A percentile compares a stretch with the other conserved stretches of the same genome.
Evolutionary conservation across 1,140 invertebrate species (phyloP).

Genomic region (Uloborus diversus): DNA sequence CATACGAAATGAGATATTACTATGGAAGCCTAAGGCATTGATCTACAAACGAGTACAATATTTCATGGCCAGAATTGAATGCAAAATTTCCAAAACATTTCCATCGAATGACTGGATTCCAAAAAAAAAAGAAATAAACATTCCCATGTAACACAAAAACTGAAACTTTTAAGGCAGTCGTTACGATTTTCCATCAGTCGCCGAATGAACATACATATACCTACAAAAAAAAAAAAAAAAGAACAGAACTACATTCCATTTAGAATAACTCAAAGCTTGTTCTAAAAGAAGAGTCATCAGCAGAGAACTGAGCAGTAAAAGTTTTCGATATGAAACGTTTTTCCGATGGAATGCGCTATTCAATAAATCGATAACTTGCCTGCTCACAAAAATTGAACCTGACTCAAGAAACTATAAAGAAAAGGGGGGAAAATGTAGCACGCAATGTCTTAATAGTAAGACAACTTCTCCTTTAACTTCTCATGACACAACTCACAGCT

Average conservation of each 20-base stretch:
- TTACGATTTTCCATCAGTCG: slow-evolving; percentile 30
- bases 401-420: slow-evolving; percentile 33
- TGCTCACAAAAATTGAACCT: slow-evolving; percentile 53
- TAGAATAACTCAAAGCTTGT: slow-evolving; percentile 45
- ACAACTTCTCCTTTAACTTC: slow-evolving; percentile 52
- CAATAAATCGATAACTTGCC: slow-evolving; percentile 52
- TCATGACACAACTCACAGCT: slow-evolving; percentile 32
- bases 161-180: no score
- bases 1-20: no score
- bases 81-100: no score
- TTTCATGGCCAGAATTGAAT: no score
- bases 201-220: slow-evolving; percentile 15
- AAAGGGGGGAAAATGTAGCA: slow-evolving; percentile 19
- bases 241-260: slow-evolving; percentile 31
- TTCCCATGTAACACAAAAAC: no score
- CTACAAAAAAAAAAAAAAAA: no score
- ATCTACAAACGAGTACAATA: no score
- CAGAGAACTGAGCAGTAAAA: slow-evolving; percentile 49
- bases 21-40: no score
- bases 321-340: slow-evolving; percentile 50
- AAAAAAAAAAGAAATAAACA: no score
- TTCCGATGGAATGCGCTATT: slow-evolving; percentile 37
- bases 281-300: slow-evolving; percentile 46
- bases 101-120: no score
- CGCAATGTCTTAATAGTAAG: slow-evolving; percentile 55